phyloP scores from a whole-genome alignment of 2,888 invertebrate genomes.

The Steromphala cineraria region DNA sequence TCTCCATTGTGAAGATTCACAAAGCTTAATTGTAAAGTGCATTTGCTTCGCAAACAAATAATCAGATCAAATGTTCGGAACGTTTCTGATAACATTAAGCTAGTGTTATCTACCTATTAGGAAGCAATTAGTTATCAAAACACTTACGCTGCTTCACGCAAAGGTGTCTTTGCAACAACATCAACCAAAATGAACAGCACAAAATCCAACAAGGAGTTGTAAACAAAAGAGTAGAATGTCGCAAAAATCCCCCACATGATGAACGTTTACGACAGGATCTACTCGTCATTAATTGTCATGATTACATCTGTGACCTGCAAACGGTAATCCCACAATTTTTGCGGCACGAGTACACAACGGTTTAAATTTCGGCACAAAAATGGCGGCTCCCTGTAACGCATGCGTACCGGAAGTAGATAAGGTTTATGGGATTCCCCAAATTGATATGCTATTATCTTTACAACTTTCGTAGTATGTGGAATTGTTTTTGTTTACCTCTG shows the following conservation, averaged over 20 bases:
- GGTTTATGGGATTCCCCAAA: not conserved
- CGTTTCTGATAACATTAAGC: too few species aligned
- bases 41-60: too few species aligned
- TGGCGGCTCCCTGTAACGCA: slow-evolving; percentile 47
- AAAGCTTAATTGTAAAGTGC: too few species aligned
- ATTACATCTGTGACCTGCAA: not conserved
- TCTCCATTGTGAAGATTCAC: too few species aligned
- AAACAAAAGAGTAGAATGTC: slow-evolving; percentile 37
- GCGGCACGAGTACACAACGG: slow-evolving; percentile 16
- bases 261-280: not conserved
- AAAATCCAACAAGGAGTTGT: slow-evolving; percentile 53
- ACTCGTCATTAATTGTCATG: not conserved
- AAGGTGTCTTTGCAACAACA: slow-evolving; percentile 55
- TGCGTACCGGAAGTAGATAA: slow-evolving; percentile 30
- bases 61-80: too few species aligned
- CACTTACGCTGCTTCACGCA: slow-evolving; percentile 62
- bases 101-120: too few species aligned
- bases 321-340: slow-evolving; percentile 1
- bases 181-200: slow-evolving; percentile 64
- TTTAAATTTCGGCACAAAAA: slow-evolving; percentile 56
- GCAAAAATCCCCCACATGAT: slow-evolving; percentile 45
- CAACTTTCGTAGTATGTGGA: not conserved
- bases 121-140: not conserved
- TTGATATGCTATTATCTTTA: not conserved
- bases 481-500: too few species aligned